A percentile compares a stretch with the other conserved stretches of the same genome.
Conservation (phyloP, 2,113 vertebrate species). For the Stercorarius parasiticus region DNA sequence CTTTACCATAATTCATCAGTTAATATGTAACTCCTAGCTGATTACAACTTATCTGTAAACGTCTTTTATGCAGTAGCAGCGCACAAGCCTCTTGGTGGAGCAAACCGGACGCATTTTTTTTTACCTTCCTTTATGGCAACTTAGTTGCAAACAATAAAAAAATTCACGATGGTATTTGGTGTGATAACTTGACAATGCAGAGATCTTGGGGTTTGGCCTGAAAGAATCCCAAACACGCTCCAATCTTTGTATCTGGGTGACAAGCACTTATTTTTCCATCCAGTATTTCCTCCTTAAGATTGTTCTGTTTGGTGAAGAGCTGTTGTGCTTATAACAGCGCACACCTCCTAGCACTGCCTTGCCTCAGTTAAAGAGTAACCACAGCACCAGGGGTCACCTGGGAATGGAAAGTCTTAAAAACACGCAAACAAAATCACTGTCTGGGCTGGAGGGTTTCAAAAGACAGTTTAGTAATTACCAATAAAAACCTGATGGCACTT, state of each 20-base stretch:
- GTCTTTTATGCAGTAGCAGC: slow-evolving; percentile 30
- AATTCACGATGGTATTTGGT: slow-evolving; percentile 15
- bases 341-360: slow-evolving; percentile 22
- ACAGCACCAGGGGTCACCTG: slow-evolving; percentile 46
- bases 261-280: slow-evolving; percentile 54
- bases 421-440: background rate
- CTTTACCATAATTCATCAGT: slow-evolving; percentile 58
- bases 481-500: background rate
- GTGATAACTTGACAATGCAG: slow-evolving; percentile 30
- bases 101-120: background rate
- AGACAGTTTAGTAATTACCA: background rate
- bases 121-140: background rate
- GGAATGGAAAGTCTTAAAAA: slow-evolving; percentile 60
- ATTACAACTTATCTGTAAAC: slow-evolving; percentile 65
- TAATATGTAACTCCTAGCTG: slow-evolving; percentile 64
- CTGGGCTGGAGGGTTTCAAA: slow-evolving; percentile 3
- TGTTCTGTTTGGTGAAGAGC: slow-evolving; percentile 49
- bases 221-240: slow-evolving; percentile 60
- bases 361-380: slow-evolving; percentile 62
- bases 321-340: background rate
- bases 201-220: slow-evolving; percentile 47
- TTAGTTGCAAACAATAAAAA: slow-evolving; percentile 16
- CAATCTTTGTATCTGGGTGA: slow-evolving; percentile 52
- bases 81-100: background rate
- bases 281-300: slow-evolving; percentile 63